A percentile compares a stretch with the other conserved stretches of the same genome.
These are phyloP conservation scores for Apodemia zela DNA, from an alignment of 2,888 invertebrate species.

Conservation along the genomic window DNA sequence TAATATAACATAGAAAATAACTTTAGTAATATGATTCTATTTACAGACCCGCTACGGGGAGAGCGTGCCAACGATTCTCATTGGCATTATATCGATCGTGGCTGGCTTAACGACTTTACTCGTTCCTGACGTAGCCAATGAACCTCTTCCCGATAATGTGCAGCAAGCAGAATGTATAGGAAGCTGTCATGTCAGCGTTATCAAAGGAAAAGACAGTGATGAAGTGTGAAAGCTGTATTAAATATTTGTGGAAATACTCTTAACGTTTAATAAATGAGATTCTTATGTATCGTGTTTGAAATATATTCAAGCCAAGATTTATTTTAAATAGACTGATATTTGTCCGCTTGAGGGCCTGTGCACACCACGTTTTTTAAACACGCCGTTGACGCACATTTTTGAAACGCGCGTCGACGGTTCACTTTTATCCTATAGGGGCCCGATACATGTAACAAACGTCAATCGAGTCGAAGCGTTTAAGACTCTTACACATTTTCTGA, in stretches of 20 bases:
- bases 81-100: constrained; percentile 48
- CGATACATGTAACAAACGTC: too few species aligned
- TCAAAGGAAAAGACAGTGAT: constrained; percentile 14
- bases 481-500: too few species aligned
- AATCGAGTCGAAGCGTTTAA: too few species aligned
- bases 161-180: constrained; percentile 34
- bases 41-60: constrained; percentile 52
- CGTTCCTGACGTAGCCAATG: constrained; percentile 59
- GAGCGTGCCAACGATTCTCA: constrained; percentile 58
- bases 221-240: constrained; percentile 8
- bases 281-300: background rate
- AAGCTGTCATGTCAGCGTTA: constrained; percentile 14
- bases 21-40: background rate
- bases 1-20: background rate
- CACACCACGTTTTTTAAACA: too few species aligned
- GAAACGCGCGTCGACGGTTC: too few species aligned
- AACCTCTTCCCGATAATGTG: constrained; percentile 56
- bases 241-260: constrained; percentile 5
- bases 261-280: constrained; percentile 4
- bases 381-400: too few species aligned
- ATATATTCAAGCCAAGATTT: background rate
- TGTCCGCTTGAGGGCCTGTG: too few species aligned
- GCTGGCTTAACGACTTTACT: constrained; percentile 53
- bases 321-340: background rate
- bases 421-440: too few species aligned